Percentiles rank a stretch among this genome's conserved stretches.
These are phyloP conservation scores for Sebastiscus tertius DNA, from an alignment of 2,797 vertebrate species.

Conservation along the genomic window DNA sequence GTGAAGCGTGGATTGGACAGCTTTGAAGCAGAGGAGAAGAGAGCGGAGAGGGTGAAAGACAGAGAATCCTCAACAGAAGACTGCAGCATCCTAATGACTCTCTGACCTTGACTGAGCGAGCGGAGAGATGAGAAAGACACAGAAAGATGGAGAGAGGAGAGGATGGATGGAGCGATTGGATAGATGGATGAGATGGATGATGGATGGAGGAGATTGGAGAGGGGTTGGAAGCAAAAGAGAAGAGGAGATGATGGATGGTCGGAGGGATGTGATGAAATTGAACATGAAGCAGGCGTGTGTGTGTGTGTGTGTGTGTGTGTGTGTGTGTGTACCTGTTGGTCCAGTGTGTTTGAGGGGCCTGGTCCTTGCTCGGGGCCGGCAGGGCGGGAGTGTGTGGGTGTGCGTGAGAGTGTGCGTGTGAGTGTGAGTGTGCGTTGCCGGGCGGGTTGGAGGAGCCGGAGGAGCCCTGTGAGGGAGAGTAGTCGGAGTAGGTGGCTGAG, in stretches of 20 bases:
- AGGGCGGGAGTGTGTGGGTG: constrained; percentile 82
- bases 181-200: constrained; percentile 44
- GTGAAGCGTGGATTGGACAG: neutral
- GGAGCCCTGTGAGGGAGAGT: constrained; percentile 98
- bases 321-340: constrained; percentile 90
- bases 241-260: constrained; percentile 38
- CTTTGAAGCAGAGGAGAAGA: constrained; percentile 27
- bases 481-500: constrained; percentile 99
- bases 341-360: constrained; percentile 94
- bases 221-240: constrained; percentile 12
- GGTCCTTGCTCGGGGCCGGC: constrained; percentile 91
- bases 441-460: constrained; percentile 96
- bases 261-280: constrained; percentile 20
- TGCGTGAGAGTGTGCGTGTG: constrained; percentile 51
- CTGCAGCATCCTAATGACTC: constrained; percentile 66
- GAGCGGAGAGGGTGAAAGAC: constrained; percentile 15
- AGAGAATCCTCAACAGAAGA: constrained; percentile 28
- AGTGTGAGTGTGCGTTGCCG: constrained; percentile 82
- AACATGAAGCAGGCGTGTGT: constrained; percentile 17
- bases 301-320: constrained; percentile 33
- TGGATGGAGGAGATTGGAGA: constrained; percentile 38
- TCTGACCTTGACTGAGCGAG: constrained; percentile 63
- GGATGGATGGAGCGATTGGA: constrained; percentile 15
- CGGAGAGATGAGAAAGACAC: constrained; percentile 34
- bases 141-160: constrained; percentile 33